Conservation (phyloP, 2,113 vertebrate genomes). For the Scalopus aquaticus region DNA sequence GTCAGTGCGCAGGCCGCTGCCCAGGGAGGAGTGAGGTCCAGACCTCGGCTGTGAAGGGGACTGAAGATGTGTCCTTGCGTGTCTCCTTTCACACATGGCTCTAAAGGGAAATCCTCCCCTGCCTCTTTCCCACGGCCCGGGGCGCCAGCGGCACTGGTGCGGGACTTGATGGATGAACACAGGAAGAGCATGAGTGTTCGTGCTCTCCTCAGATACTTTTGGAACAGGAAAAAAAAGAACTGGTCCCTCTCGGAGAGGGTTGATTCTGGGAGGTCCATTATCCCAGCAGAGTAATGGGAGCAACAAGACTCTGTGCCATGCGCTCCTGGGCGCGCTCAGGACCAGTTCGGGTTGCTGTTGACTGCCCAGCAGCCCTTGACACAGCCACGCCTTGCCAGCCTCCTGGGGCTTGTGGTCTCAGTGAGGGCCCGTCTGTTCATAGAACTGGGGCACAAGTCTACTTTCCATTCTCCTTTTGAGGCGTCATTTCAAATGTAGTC, state of each 20-base stretch:
- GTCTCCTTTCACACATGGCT: not conserved
- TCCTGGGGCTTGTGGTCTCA: not conserved
- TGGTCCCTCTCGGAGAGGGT: not conserved
- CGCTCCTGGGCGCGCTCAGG: not conserved
- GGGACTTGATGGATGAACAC: not conserved
- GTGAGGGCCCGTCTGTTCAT: not conserved
- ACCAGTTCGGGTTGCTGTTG: not conserved
- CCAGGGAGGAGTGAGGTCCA: not conserved
- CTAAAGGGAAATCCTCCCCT: not conserved
- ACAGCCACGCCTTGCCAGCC: not conserved
- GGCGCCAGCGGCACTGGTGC: not conserved
- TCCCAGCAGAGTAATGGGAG: not conserved
- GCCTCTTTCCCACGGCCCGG: not conserved
- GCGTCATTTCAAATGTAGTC: not conserved
- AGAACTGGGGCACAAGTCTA: not conserved
- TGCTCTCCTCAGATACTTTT: not conserved
- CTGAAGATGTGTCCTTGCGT: not conserved
- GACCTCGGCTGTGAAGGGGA: fast-evolving
- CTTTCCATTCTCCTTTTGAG: not conserved
- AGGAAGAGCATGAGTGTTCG: not conserved
- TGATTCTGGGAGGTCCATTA: not conserved
- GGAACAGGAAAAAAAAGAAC: not conserved
- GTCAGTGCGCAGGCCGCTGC: fast-evolving
- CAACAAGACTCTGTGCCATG: not conserved
- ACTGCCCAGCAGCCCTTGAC: not conserved